Percentiles rank a stretch among this genome's conserved stretches.
Evolutionary conservation across 2,888 invertebrate species (phyloP).

Genomic region (Apomyelois bistriatella): DNA sequence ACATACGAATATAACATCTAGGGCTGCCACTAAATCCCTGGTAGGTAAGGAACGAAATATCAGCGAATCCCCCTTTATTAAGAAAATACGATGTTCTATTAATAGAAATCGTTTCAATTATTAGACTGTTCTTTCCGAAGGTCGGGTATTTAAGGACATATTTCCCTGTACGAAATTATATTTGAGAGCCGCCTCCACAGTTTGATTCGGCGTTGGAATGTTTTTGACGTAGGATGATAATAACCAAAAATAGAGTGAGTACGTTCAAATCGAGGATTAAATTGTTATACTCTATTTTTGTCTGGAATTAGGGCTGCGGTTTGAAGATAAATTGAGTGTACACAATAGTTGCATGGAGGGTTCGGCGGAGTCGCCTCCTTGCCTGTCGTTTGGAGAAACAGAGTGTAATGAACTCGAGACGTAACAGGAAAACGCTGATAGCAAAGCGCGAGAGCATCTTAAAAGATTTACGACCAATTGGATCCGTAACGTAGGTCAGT

Average conservation of each 20-base stretch:
- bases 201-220: slow-evolving; percentile 37
- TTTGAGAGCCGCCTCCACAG: slow-evolving; percentile 44
- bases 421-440: slow-evolving; percentile 51
- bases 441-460: slow-evolving; percentile 35
- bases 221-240: slow-evolving; percentile 42
- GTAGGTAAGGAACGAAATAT: neutral
- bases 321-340: neutral
- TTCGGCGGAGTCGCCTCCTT: slow-evolving; percentile 15
- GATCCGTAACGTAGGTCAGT: slow-evolving; percentile 49
- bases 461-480: slow-evolving; percentile 51
- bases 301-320: slow-evolving; percentile 2
- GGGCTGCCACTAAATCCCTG: slow-evolving; percentile 23
- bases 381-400: slow-evolving; percentile 21
- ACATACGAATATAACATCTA: slow-evolving; percentile 38
- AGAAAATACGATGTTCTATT: slow-evolving; percentile 14
- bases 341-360: slow-evolving; percentile 2
- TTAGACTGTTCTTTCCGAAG: slow-evolving; percentile 38
- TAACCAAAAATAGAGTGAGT: slow-evolving; percentile 14
- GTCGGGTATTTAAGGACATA: slow-evolving; percentile 38
- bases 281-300: slow-evolving; percentile 3
- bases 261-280: slow-evolving; percentile 15
- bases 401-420: slow-evolving; percentile 50
- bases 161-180: slow-evolving; percentile 35
- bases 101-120: slow-evolving; percentile 17
- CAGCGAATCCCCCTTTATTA: neutral